These are phyloP conservation scores for Anthopleura sola DNA, from an alignment of 64 coral and sea anemone genomes.

Conservation along the genomic window DNA sequence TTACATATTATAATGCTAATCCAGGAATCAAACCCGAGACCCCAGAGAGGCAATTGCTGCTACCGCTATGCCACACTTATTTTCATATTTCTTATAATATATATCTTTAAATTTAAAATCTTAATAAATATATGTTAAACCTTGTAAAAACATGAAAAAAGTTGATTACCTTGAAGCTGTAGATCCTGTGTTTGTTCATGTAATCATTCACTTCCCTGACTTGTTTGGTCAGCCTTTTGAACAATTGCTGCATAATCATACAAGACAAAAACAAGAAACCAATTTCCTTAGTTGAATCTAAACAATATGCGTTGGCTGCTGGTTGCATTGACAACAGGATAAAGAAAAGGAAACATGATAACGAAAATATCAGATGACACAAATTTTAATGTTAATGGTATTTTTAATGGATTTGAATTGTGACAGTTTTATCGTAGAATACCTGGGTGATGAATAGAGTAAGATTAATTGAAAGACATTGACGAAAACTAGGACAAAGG, in stretches of 20 bases:
- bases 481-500: background rate
- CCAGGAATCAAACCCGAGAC: too few relatives aligned
- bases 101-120: too few relatives aligned
- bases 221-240: constrained; percentile 84
- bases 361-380: background rate
- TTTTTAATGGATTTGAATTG: background rate
- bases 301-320: background rate
- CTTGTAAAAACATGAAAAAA: background rate
- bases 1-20: too few relatives aligned
- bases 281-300: background rate
- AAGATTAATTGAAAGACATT: background rate
- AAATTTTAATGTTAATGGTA: background rate
- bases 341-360: background rate
- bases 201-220: constrained; percentile 83
- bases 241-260: constrained; percentile 53
- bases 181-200: constrained; percentile 66
- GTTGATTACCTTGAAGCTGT: constrained; percentile 69
- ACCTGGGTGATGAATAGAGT: background rate
- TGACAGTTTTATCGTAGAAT: background rate
- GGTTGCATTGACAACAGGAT: background rate
- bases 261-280: background rate
- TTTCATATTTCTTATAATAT: too few relatives aligned
- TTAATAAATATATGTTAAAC: too few relatives aligned
- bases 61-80: too few relatives aligned
- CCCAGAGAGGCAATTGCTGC: too few relatives aligned